Evolutionary conservation across 2,113 vertebrate genomes (phyloP).

Genomic region (Perognathus longimembris): DNA sequence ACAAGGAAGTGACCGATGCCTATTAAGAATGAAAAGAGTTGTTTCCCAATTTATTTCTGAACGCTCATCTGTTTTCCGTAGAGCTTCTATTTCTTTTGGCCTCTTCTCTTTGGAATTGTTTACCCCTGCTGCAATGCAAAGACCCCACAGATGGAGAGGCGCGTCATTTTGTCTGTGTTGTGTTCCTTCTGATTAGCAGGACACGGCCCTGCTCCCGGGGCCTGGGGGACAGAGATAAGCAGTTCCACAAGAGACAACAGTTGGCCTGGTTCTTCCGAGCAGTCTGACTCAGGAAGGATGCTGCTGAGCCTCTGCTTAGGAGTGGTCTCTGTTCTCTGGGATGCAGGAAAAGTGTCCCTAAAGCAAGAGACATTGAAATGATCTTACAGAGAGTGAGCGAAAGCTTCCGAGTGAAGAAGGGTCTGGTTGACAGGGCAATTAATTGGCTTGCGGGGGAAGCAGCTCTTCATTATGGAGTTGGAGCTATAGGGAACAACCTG

Average conservation of each 20-base stretch:
- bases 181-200: background rate
- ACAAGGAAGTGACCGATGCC: background rate
- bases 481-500: conserved; percentile 72
- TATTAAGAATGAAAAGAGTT: conserved; percentile 41
- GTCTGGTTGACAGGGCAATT: conserved; percentile 45
- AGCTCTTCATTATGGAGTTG: conserved; percentile 71
- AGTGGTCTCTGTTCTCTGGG: conserved; percentile 51
- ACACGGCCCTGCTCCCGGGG: background rate
- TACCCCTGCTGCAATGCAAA: background rate
- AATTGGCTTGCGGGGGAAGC: conserved; percentile 40
- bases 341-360: conserved; percentile 58
- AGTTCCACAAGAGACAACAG: background rate
- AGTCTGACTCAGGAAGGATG: conserved; percentile 61
- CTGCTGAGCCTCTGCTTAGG: conserved; percentile 44
- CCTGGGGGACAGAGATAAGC: conserved; percentile 36
- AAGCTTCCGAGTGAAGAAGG: conserved; percentile 39
- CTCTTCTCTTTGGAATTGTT: conserved; percentile 43
- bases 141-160: background rate
- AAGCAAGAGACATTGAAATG: conserved; percentile 66
- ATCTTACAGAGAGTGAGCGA: conserved; percentile 48
- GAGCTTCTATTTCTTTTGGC: conserved; percentile 35
- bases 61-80: conserved; percentile 37
- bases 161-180: background rate
- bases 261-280: conserved; percentile 2
- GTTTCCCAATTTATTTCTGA: conserved; percentile 38